phyloP scores from a whole-genome alignment of 2,888 invertebrate species.

The Lacanobia oleracea region DNA sequence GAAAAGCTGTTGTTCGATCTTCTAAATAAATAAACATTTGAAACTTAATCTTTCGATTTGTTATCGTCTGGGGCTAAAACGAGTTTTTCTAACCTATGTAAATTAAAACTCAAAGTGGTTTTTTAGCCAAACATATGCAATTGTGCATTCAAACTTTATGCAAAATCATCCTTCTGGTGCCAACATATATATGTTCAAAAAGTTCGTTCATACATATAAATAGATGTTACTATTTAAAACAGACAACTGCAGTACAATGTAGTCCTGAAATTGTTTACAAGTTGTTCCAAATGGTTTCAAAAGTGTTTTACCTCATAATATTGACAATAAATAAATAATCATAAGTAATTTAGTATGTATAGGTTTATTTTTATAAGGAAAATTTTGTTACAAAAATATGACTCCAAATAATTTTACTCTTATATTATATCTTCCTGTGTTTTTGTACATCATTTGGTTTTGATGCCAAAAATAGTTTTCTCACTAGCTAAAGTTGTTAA shows the following conservation, averaged over 20 bases:
- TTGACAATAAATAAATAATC: conserved; percentile 1
- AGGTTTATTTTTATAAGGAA: not conserved
- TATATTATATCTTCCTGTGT: not conserved
- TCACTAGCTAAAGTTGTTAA: not conserved
- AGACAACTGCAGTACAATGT: not conserved
- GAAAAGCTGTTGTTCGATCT: not conserved
- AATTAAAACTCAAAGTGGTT: not conserved
- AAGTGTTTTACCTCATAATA: conserved; percentile 1
- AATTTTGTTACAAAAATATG: not conserved
- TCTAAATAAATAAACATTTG: conserved; percentile 22
- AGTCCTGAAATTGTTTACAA: not conserved
- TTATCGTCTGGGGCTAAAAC: not conserved
- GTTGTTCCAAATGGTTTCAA: not conserved
- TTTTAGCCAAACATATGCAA: no score
- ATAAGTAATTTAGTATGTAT: not conserved
- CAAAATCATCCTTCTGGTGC: not conserved
- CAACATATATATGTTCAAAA: not conserved
- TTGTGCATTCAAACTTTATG: no score
- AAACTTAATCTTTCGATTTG: not conserved
- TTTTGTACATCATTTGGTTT: conserved; percentile 4
- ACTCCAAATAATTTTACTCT: not conserved
- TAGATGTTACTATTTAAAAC: conserved; percentile 10
- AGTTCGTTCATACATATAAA: not conserved
- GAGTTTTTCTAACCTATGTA: conserved; percentile 3
- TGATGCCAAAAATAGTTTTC: not conserved